Base-by-base conservation (phyloP, 2,113 vertebrate genomes). In the Phrynocephalus versicolor region DNA sequence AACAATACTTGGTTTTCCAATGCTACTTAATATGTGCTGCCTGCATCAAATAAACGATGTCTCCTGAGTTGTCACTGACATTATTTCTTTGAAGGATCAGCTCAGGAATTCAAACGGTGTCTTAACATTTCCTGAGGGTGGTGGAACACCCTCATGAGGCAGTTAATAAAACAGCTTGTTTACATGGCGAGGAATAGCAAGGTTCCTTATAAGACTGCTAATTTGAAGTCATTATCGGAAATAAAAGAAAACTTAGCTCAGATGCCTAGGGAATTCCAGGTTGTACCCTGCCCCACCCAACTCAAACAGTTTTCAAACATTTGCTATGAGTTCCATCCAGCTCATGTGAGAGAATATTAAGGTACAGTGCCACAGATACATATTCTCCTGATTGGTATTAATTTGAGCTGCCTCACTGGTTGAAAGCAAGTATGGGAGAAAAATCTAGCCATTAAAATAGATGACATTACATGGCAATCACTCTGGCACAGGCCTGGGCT, bases 1-100 rank as follows among this genome's bases (percentile, higher is more conserved):
- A 88, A 88, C 86, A 83, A 91, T 83, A 37, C 69, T 62, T 16
- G n/a, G 64, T 83, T 89, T 89, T 81, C 71, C 88, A 90, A 83
- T 51, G 76, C 87, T 62, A 81, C 71, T 89, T 74, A 83, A 88
- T 35, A 35, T 57, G 72, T 75, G 71, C 58, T 75, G 71, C 58
- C 67, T 76, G 21, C 51, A 72, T 87, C 23, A 75, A 85, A 70
- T 76, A 84, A 80, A 90, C 55, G 88, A 12, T 67, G 16, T 73
- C 77, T 7, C 51, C 25, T 21, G 23, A 55, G 0, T 55, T 86
- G 35, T 39, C 10, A 2, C 75, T 58, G 3, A 78, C 71, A 67
- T 64, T 85, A 0, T 0, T 82, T 70, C 81, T 83, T 35, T 27
- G 33, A 77, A 88, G 35, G 39, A 78, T 37, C 71, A n/a, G 51